These are phyloP conservation scores for Metridium senile DNA, from an alignment of 92 coral and sea anemone genomes.

Conservation along the genomic window DNA sequence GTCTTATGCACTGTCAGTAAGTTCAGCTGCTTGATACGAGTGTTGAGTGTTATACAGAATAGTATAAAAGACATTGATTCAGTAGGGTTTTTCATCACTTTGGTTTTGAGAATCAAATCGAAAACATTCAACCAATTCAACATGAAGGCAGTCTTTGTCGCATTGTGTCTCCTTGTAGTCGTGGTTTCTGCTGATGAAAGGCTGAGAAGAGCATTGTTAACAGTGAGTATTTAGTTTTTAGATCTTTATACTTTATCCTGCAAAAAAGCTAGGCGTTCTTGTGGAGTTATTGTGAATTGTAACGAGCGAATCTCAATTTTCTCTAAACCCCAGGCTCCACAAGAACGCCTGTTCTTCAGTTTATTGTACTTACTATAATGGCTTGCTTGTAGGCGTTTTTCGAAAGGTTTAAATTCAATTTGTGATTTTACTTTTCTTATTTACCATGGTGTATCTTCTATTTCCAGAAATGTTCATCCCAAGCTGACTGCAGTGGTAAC, in stretches of 20 bases:
- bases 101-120: slow-evolving; percentile 9
- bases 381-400: no score
- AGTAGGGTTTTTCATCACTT: background rate
- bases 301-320: no score
- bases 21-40: slow-evolving; percentile 1
- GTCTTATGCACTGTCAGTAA: background rate
- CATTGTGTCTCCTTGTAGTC: slow-evolving; percentile 13
- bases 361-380: no score
- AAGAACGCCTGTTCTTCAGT: no score
- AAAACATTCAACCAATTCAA: background rate
- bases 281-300: no score
- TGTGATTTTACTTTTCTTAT: no score
- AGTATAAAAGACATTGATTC: slow-evolving; percentile 1
- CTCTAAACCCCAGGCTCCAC: no score
- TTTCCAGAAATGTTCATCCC: slow-evolving; percentile 37
- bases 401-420: no score
- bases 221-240: slow-evolving; percentile 9
- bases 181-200: slow-evolving; percentile 33
- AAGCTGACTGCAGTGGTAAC: slow-evolving; percentile 54
- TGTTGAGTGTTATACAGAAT: background rate
- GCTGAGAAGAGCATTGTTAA: slow-evolving; percentile 22
- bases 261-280: no score
- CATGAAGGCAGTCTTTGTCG: slow-evolving; percentile 35
- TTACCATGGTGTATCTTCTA: background rate
- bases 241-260: no score